Base-by-base conservation (phyloP, 2,888 invertebrate species). In the Drosophila glabriapex region DNA sequence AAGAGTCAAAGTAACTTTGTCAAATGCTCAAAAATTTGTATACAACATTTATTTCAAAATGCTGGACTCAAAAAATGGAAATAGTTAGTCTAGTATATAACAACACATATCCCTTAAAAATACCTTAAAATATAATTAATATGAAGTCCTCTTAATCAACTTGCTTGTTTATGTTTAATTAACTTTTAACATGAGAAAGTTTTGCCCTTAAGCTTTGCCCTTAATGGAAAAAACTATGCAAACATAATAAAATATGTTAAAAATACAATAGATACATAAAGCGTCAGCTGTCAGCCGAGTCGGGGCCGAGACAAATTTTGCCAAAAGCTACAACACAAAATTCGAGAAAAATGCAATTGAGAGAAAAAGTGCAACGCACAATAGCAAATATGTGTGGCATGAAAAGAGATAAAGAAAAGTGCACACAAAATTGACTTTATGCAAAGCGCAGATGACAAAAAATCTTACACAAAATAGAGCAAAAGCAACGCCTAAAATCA, bases 401-500 rank as follows among this genome's bases (percentile, higher is more conserved):
- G 58, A 55, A 63, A 76, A 59, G 50, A 72, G 64, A 72, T 59
- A 35, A 65, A 50, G 62, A 54, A 61, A 68, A 85, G 65, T 61
- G 72, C 55, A 70, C 54, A 54, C 43, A 33, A 68, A 82, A 85
- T 74, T 71, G 79, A 73, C 67, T 76, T 76, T 73, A 67, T 60
- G 64, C 61, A 64, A 68, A 67, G 39, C 63, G 58, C 29, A n/a
- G 72, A 58, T 70, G 49, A 46, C 62, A 69, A 43, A 60, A 50
- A 37, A 37, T 19, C 14, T n/a, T 14, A 60, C 37, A 49, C 29
- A 29, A 56, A 52, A 43, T 31, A 28, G 9, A 2, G 28, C 4
- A 29, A 68, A 46, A 5, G 9, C 35, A 72, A 53, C 58, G 79
- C 82, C 82, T 83, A 85, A 90, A 89, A 80, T 74, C 85, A 79